These are phyloP conservation scores for Lagopus muta DNA, from an alignment of 2,113 vertebrate species.

Conservation along the genomic window DNA sequence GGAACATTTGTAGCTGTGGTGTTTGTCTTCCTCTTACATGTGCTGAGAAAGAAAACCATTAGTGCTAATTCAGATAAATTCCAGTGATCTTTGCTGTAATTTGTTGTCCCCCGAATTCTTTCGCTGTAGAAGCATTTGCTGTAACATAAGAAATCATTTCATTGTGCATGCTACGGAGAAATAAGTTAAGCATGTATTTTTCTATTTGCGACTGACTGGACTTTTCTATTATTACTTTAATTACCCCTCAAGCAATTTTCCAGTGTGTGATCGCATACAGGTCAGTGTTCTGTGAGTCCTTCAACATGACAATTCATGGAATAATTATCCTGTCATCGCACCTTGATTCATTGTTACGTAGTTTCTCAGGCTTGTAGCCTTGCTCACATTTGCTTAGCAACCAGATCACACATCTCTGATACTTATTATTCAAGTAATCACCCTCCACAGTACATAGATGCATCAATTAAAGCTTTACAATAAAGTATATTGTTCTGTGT, in stretches of 20 bases:
- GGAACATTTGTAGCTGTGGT: rapidly evolving
- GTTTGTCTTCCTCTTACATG: background rate
- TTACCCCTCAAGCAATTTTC: slow-evolving; percentile 67
- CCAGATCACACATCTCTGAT: slow-evolving; percentile 48
- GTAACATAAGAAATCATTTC: slow-evolving; percentile 35
- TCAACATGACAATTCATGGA: slow-evolving; percentile 65
- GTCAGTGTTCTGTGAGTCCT: slow-evolving; percentile 70
- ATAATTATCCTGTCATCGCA: slow-evolving; percentile 65
- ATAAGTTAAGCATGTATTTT: slow-evolving; percentile 7
- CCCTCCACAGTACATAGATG: slow-evolving; percentile 43
- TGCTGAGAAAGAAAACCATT: slow-evolving; percentile 23
- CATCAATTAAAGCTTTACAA: slow-evolving; percentile 68
- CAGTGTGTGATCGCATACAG: slow-evolving; percentile 41
- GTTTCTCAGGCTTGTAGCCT: slow-evolving; percentile 55
- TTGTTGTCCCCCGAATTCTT: slow-evolving; percentile 48
- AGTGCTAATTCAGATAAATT: slow-evolving; percentile 64
- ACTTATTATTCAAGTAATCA: slow-evolving; percentile 70
- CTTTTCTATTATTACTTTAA: slow-evolving; percentile 68
- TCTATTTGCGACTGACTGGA: slow-evolving; percentile 9
- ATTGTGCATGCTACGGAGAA: background rate
- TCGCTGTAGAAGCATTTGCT: slow-evolving; percentile 34
- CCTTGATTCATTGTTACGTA: slow-evolving; percentile 65
- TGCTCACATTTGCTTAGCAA: slow-evolving; percentile 67
- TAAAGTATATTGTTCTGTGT: slow-evolving; percentile 54
- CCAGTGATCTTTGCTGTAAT: slow-evolving; percentile 26